phyloP scores from a whole-genome alignment of 2,888 invertebrate genomes.

The Rhingia rostrata region DNA sequence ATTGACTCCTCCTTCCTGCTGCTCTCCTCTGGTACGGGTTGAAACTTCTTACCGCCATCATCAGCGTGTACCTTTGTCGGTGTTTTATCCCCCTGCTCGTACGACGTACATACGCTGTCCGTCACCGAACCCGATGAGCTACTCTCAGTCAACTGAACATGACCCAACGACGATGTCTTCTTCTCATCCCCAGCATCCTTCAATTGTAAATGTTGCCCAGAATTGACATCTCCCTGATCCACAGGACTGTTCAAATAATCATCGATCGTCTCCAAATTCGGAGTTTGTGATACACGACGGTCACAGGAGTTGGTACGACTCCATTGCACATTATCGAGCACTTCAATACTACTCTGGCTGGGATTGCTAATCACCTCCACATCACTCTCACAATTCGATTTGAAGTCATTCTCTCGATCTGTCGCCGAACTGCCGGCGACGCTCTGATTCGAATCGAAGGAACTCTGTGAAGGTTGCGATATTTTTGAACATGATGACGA shows the following conservation, averaged over 20 bases:
- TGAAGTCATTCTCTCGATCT: slow-evolving; percentile 80
- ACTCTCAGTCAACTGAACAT: slow-evolving; percentile 85
- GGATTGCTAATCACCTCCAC: slow-evolving; percentile 89
- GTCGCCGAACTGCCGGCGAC: slow-evolving; percentile 82
- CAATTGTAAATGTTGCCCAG: slow-evolving; percentile 16
- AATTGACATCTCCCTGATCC: slow-evolving; percentile 8
- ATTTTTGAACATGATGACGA: slow-evolving; percentile 83
- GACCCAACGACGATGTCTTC: slow-evolving; percentile 75
- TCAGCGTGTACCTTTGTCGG: slow-evolving; percentile 31
- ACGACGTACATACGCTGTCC: slow-evolving; percentile 86
- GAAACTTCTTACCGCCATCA: slow-evolving; percentile 9
- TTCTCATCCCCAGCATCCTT: slow-evolving; percentile 18
- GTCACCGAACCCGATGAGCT: slow-evolving; percentile 86
- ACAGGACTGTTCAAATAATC: slow-evolving; percentile 77
- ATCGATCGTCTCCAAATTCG: slow-evolving; percentile 83
- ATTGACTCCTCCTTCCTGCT: slow-evolving; percentile 77
- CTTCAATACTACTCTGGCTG: slow-evolving; percentile 88
- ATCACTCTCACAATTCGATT: slow-evolving; percentile 85
- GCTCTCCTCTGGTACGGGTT: slow-evolving; percentile 39
- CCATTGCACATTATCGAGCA: slow-evolving; percentile 83
- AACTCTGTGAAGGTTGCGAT: slow-evolving; percentile 80
- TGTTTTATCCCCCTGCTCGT: slow-evolving; percentile 82
- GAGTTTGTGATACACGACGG: slow-evolving; percentile 82
- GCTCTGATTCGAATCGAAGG: slow-evolving; percentile 83
- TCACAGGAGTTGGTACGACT: slow-evolving; percentile 84